Base-by-base conservation (phyloP, 2,113 vertebrate genomes). In the Crypturellus undulatus region DNA sequence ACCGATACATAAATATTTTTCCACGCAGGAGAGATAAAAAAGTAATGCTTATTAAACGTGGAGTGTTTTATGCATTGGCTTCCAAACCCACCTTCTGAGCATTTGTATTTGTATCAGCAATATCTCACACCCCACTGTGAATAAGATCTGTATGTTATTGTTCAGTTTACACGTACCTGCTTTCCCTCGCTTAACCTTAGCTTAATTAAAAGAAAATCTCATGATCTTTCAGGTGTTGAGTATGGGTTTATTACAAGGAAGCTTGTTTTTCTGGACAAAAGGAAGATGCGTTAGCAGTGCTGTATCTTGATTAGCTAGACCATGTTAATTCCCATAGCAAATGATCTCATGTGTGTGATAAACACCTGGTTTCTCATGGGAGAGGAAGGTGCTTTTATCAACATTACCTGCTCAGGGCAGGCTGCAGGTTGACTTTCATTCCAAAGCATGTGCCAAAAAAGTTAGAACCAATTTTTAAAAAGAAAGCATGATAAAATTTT, bases 291-390 rank as follows among this genome's bases (percentile, higher is more conserved):
- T 78, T 45, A 85, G 76, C 21, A 10, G 16, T 52, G 64, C 79
- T 87, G 70, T 58, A 70, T 73, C 52, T 58, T 76, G 84, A 92
- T 72, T 71, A 90, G 40, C 38, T 65, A 94, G 84, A 81, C 90
- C 79, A 70, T 86, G 67, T 83, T 34, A 32, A 89, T 45, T 68
- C 26, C 62, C 18, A 6, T n/a, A 77, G 71, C 65, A 79, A 34
- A 49, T 78, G 76, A 54, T 68, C 58, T 77, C 63, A 26, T 0
- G 28, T 4, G 16, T 26, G 40, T 8, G 38, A 40, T 42, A 72
- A 59, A 47, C 28, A 19, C 67, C 12, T 82, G 0, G n/a, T 78
- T 47, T 79, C 82, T 83, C 63, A 34, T 9, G 26, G 32, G 26
- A 36, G 18, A 14, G 45, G 43, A 65, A 58, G 71, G 30, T 19